A percentile compares a stretch with the other conserved stretches of the same genome.
These are phyloP conservation scores for Trachymyrmex septentrionalis DNA, from an alignment of 1,140 invertebrate species.

Conservation along the genomic window DNA sequence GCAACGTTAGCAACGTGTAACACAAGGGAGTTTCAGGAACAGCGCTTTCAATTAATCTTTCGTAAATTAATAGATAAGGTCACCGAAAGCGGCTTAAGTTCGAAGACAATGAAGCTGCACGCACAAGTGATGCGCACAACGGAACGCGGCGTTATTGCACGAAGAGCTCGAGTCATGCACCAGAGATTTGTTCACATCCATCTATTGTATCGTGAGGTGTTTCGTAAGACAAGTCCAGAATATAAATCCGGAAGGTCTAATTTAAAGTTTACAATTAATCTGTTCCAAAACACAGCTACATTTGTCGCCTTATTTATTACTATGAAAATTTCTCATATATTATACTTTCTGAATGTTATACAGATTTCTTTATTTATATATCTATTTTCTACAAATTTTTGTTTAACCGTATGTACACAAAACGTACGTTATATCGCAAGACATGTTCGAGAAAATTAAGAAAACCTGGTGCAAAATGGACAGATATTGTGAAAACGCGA, in stretches of 20 bases:
- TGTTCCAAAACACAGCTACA: not conserved
- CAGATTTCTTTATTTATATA: not conserved
- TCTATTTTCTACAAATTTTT: conserved; percentile 13
- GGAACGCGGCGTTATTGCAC: conserved; percentile 44
- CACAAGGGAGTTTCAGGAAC: conserved; percentile 10
- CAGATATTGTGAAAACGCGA: not conserved
- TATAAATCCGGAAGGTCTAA: conserved; percentile 34
- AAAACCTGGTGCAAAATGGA: not conserved
- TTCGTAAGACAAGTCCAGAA: conserved; percentile 17
- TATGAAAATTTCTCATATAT: not conserved
- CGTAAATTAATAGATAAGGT: conserved; percentile 66
- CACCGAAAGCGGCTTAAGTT: conserved; percentile 58
- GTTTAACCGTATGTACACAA: not conserved
- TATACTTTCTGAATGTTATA: not conserved
- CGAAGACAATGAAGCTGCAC: conserved; percentile 50
- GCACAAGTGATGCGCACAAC: conserved; percentile 43
- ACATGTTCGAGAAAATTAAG: not conserved
- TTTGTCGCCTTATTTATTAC: conserved; percentile 4
- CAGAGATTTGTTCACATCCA: conserved; percentile 53
- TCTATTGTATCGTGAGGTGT: conserved; percentile 28
- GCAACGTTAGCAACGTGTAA: conserved; percentile 15
- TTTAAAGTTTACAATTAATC: conserved; percentile 53
- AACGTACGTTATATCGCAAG: not conserved
- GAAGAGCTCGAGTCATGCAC: conserved; percentile 51
- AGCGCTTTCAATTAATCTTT: conserved; percentile 63